These are phyloP conservation scores for Tetropium fuscum DNA, from an alignment of 2,888 invertebrate species.

Conservation along the genomic window DNA sequence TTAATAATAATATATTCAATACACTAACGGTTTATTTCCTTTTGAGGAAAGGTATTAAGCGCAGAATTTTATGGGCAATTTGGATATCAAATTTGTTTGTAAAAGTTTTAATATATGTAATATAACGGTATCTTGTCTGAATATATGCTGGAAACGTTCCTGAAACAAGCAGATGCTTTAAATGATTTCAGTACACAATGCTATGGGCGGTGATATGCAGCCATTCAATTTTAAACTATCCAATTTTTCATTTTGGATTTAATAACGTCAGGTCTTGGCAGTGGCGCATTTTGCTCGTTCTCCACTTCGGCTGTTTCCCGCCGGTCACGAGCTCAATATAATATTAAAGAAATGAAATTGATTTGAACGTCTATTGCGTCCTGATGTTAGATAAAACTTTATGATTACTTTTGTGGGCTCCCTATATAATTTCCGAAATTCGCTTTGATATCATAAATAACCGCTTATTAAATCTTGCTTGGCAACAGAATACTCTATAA, in stretches of 20 bases:
- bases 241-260: constrained; percentile 67
- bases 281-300: constrained; percentile 44
- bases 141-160: constrained; percentile 47
- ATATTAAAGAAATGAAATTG: constrained; percentile 66
- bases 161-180: constrained; percentile 56
- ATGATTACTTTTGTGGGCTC: constrained; percentile 60
- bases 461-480: constrained; percentile 23
- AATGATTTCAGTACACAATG: constrained; percentile 60
- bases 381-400: constrained; percentile 61
- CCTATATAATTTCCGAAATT: constrained; percentile 37
- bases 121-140: constrained; percentile 36
- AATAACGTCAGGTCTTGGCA: constrained; percentile 64
- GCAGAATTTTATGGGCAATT: too few relatives aligned
- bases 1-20: too few relatives aligned
- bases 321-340: constrained; percentile 65
- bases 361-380: constrained; percentile 53
- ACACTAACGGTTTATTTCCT: too few relatives aligned
- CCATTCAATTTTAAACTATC: constrained; percentile 66
- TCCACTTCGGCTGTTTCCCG: constrained; percentile 37
- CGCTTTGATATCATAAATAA: constrained; percentile 21
- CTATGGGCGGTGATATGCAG: constrained; percentile 56
- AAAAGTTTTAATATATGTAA: constrained; percentile 37
- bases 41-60: too few relatives aligned
- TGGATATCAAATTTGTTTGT: constrained; percentile 25
- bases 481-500: constrained; percentile 4